Conservation (phyloP, 2,888 invertebrate genomes). For the Chymomyza procnemis region DNA sequence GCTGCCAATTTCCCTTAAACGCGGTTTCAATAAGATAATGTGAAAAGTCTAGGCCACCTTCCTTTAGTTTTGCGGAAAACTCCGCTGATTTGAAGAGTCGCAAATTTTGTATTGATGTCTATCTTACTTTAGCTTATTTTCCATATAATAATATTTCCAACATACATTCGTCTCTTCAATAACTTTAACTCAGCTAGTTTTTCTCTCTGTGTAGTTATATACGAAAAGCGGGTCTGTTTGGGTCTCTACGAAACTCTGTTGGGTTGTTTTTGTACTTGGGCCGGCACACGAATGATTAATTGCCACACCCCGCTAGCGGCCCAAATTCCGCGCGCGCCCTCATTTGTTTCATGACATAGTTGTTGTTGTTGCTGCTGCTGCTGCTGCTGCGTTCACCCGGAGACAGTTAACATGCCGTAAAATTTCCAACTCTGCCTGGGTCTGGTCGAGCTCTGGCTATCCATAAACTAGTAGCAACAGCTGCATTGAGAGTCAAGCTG, state of each 20-base stretch:
- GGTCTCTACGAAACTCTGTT: neutral
- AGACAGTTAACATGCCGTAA: constrained; percentile 61
- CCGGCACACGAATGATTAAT: constrained; percentile 2
- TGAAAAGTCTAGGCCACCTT: too few species aligned
- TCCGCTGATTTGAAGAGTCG: too few species aligned
- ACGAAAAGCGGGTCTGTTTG: neutral
- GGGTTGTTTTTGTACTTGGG: neutral
- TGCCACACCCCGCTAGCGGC: neutral
- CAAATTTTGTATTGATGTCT: too few species aligned
- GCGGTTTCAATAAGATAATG: too few species aligned
- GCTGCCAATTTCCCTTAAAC: too few species aligned
- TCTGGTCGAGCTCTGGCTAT: constrained; percentile 10
- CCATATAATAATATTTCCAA: too few species aligned
- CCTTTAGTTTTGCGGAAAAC: too few species aligned
- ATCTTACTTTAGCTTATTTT: too few species aligned
- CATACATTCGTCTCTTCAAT: too few species aligned
- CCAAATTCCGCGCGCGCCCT: neutral
- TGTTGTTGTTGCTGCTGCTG: neutral
- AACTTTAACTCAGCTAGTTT: too few species aligned
- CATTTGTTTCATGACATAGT: constrained; percentile 34
- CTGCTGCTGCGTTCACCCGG: constrained; percentile 26
- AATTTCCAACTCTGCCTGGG: constrained; percentile 36
- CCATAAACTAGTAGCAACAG: constrained; percentile 45
- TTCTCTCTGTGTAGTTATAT: too few species aligned
- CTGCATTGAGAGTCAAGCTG: constrained; percentile 24